A percentile compares a stretch with the other conserved stretches of the same genome.
These are phyloP conservation scores for Ganaspis sp. DNA, from an alignment of 1,140 invertebrate genomes.

Conservation along the genomic window DNA sequence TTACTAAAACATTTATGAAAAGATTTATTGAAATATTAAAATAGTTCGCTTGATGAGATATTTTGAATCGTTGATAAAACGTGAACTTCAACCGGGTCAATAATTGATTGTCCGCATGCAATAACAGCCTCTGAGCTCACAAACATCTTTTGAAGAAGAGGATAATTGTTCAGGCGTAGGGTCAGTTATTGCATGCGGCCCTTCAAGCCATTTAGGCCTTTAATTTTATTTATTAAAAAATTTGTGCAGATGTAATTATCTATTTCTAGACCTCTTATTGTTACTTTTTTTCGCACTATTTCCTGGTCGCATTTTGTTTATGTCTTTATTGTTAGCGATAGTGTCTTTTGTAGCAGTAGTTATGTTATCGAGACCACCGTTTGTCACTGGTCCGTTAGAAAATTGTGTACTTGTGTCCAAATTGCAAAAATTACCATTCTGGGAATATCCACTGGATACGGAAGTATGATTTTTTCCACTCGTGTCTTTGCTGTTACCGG, in stretches of 20 bases:
- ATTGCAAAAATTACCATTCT: slow-evolving; percentile 79
- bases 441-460: slow-evolving; percentile 79
- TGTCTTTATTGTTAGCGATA: slow-evolving; percentile 79
- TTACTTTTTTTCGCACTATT: slow-evolving; percentile 81
- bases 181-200: too few relatives aligned
- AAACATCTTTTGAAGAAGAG: too few relatives aligned
- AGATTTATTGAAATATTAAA: too few relatives aligned
- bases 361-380: slow-evolving; percentile 76
- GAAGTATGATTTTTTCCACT: slow-evolving; percentile 82
- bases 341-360: slow-evolving; percentile 75
- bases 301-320: slow-evolving; percentile 79
- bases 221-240: too few relatives aligned
- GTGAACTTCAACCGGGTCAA: too few relatives aligned
- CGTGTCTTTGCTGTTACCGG: slow-evolving; percentile 82
- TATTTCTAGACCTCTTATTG: slow-evolving; percentile 83
- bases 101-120: too few relatives aligned
- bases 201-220: too few relatives aligned
- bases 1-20: too few relatives aligned
- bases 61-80: too few relatives aligned
- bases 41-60: too few relatives aligned
- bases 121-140: too few relatives aligned
- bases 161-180: too few relatives aligned
- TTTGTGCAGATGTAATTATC: slow-evolving; percentile 70
- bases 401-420: slow-evolving; percentile 81
- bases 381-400: slow-evolving; percentile 77